Conservation (phyloP, 2,888 invertebrate species). For the Acronicta aceris region DNA sequence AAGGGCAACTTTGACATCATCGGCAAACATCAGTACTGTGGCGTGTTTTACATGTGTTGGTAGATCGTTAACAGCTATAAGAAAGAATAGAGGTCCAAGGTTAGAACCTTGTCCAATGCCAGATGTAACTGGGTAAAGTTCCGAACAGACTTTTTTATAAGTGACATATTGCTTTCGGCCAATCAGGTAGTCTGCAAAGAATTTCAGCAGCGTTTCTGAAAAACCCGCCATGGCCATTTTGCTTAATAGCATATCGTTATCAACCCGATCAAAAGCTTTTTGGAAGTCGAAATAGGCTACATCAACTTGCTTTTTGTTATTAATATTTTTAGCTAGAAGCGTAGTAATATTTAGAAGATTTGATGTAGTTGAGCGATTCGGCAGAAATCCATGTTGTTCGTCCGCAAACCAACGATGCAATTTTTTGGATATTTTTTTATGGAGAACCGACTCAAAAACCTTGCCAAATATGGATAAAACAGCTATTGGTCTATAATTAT, state of each 20-base stretch:
- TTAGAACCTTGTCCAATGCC: constrained; percentile 11
- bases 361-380: constrained; percentile 5
- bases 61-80: constrained; percentile 5
- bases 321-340: neutral
- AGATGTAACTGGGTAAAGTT: neutral
- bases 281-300: too few species aligned
- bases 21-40: constrained; percentile 2
- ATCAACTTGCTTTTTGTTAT: neutral
- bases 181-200: neutral
- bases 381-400: too few species aligned
- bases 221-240: constrained; percentile 1
- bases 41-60: constrained; percentile 1
- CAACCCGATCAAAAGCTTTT: neutral
- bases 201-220: neutral
- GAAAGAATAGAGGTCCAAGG: constrained; percentile 2
- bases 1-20: constrained; percentile 3
- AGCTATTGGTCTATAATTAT: constrained; percentile 4
- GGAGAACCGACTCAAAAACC: constrained; percentile 1
- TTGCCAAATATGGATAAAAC: constrained; percentile 11
- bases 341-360: constrained; percentile 10
- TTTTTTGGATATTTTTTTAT: constrained; percentile 1
- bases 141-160: neutral
- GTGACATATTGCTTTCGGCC: neutral
- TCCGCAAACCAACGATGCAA: too few species aligned
- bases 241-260: neutral